Evolutionary conservation across 2,888 invertebrate genomes (phyloP).

Genomic region (Thyatira batis): DNA sequence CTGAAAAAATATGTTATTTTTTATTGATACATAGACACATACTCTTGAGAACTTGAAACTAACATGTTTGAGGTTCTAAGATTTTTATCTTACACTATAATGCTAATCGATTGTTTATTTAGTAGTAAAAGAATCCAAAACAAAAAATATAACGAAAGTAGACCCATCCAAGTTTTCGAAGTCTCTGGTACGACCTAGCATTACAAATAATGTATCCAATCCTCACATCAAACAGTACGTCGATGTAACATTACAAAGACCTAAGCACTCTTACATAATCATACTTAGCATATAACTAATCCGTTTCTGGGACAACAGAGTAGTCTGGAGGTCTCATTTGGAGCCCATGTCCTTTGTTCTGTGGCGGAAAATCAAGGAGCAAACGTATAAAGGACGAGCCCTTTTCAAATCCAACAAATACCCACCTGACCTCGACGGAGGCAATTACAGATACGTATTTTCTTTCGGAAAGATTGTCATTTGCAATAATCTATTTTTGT

Average conservation of each 20-base stretch:
- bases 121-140: no score
- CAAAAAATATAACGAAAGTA: no score
- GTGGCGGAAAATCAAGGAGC: constrained; percentile 58
- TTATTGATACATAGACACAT: no score
- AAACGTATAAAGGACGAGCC: constrained; percentile 46
- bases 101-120: no score
- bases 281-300: constrained; percentile 6
- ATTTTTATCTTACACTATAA: no score
- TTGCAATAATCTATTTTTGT: constrained; percentile 29
- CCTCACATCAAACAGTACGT: no score
- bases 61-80: no score
- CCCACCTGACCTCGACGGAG: constrained; percentile 52
- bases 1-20: no score
- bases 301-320: constrained; percentile 15
- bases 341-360: constrained; percentile 56
- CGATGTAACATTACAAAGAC: neutral
- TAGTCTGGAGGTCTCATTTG: constrained; percentile 52
- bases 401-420: constrained; percentile 59
- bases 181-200: no score
- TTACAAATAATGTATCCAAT: no score
- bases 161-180: no score
- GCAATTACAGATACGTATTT: constrained; percentile 66
- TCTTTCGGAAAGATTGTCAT: constrained; percentile 55
- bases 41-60: no score
- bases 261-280: constrained; percentile 6